phyloP scores from a whole-genome alignment of 2,113 vertebrate genomes.

The Anolis sagrei region DNA sequence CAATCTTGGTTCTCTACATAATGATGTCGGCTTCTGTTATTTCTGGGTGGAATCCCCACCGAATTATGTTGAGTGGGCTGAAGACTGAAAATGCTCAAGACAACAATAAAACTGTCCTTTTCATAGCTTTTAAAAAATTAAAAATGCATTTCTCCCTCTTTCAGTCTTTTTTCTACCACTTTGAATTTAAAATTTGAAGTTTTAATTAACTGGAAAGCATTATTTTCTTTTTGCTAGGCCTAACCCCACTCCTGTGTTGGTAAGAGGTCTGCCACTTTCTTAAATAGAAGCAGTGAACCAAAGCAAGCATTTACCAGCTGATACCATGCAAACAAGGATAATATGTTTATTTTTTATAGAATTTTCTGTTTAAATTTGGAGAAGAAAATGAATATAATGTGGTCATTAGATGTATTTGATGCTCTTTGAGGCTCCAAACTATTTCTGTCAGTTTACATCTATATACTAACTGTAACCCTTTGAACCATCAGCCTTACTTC shows the following conservation, averaged over 20 bases:
- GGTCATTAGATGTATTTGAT: too few relatives aligned
- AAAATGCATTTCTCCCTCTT: neutral
- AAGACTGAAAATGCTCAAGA: slow-evolving; percentile 11
- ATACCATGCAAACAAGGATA: neutral
- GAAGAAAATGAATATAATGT: neutral
- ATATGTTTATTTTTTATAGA: neutral
- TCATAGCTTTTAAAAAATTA: neutral
- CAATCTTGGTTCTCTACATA: neutral
- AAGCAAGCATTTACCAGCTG: neutral
- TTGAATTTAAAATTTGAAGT: neutral
- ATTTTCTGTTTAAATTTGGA: neutral
- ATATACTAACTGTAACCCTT: neutral
- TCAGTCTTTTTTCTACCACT: too few relatives aligned
- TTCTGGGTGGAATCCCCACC: slow-evolving; percentile 16
- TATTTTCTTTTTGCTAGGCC: slow-evolving; percentile 11
- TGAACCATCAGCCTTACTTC: too few relatives aligned
- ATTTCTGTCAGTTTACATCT: too few relatives aligned
- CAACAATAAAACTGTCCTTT: neutral
- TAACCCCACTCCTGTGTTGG: slow-evolving; percentile 23
- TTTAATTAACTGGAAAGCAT: neutral
- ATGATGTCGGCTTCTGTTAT: neutral
- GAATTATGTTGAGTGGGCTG: slow-evolving; percentile 9
- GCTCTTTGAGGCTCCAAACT: too few relatives aligned
- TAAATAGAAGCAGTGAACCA: neutral
- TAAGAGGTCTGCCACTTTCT: slow-evolving; percentile 26